phyloP scores from a whole-genome alignment of 2,113 vertebrate genomes.

The Miniopterus natalensis region DNA sequence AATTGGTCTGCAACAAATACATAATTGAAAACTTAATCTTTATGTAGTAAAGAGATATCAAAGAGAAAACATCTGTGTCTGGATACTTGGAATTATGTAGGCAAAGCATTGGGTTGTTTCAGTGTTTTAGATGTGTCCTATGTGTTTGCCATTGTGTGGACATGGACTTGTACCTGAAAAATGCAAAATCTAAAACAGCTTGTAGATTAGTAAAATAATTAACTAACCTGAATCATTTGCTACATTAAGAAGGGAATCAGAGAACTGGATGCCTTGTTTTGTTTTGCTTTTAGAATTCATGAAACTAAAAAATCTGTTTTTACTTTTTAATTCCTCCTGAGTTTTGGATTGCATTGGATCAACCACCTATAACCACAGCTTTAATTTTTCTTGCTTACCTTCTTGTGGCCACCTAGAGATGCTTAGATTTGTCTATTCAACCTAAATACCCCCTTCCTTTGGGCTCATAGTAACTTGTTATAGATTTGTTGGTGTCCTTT shows the following conservation, averaged over 20 bases:
- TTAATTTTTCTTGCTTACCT: slow-evolving; percentile 16
- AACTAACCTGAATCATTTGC: background rate
- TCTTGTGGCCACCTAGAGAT: background rate
- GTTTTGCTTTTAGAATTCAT: background rate
- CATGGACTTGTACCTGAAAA: background rate
- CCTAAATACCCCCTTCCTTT: background rate
- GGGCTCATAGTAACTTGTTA: background rate
- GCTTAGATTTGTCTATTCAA: background rate
- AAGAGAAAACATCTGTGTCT: background rate
- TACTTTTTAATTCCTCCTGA: slow-evolving; percentile 24
- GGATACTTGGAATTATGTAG: background rate
- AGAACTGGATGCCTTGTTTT: background rate
- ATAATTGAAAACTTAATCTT: background rate
- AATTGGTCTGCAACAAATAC: background rate
- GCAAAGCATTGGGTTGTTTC: background rate
- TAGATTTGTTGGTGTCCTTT: slow-evolving; percentile 20
- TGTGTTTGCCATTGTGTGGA: background rate
- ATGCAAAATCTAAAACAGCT: background rate
- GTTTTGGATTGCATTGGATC: background rate
- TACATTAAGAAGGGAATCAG: background rate
- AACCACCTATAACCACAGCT: background rate
- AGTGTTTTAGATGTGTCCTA: background rate
- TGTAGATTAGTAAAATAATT: background rate
- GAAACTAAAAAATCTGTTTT: slow-evolving; percentile 22
- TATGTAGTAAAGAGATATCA: background rate